Evolutionary conservation across 2,113 vertebrate species (phyloP).

Genomic region (Gnathonemus echidnorhynchus): DNA sequence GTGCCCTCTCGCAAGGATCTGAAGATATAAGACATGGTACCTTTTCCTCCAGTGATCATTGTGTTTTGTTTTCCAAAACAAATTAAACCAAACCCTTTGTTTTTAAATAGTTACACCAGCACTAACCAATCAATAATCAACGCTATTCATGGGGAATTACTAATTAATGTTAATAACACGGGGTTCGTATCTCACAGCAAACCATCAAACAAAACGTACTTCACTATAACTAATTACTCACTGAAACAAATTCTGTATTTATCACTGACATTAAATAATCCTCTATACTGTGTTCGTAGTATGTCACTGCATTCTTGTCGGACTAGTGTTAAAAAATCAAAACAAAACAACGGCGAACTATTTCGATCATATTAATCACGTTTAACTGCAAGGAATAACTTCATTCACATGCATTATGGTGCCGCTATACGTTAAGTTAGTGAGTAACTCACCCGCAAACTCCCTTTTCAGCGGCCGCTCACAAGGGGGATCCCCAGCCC

Average conservation of each 20-base stretch:
- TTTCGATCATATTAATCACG: not conserved
- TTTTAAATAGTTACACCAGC: not conserved
- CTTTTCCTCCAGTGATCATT: not conserved
- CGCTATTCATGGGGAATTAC: not conserved
- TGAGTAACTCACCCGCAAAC: constrained; percentile 8
- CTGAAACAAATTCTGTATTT: not conserved
- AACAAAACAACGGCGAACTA: not conserved
- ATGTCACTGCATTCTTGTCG: not conserved
- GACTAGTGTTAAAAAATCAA: not conserved
- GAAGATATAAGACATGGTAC: not conserved
- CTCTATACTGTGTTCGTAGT: not conserved
- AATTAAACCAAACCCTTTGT: not conserved
- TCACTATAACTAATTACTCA: not conserved
- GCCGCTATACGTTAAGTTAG: not conserved
- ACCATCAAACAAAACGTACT: not conserved
- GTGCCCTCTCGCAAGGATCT: not conserved
- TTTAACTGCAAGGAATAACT: not conserved
- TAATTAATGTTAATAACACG: not conserved
- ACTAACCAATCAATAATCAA: not conserved
- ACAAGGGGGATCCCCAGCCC: not conserved
- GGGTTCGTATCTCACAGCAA: not conserved
- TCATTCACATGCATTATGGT: not conserved
- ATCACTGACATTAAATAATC: not conserved
- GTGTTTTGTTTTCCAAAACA: not conserved
- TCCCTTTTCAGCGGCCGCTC: not conserved